Evolutionary conservation across 2,888 invertebrate species (phyloP).

Genomic region (Drosophila neonasuta): DNA sequence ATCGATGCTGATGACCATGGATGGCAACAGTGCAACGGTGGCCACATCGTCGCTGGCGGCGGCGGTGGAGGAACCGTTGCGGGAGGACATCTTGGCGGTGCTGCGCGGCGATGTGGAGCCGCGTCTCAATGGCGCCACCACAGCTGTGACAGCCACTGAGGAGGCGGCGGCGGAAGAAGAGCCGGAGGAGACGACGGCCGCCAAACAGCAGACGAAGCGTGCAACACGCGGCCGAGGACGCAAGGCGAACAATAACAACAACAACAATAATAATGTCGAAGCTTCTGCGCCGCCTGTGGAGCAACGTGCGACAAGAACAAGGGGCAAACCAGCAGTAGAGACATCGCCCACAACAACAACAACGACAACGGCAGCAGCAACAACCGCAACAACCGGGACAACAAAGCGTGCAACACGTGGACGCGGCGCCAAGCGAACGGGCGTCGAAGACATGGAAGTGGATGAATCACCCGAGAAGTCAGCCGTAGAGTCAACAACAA

Average conservation of each 20-base stretch:
- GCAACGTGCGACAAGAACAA: constrained; percentile 44
- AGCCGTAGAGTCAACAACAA: neutral
- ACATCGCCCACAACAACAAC: constrained; percentile 40
- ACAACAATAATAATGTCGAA: constrained; percentile 17
- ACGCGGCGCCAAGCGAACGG: constrained; percentile 38
- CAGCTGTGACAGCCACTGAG: constrained; percentile 13
- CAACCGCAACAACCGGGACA: constrained; percentile 38
- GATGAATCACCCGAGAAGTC: constrained; percentile 48
- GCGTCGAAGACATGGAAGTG: constrained; percentile 48
- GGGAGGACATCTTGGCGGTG: constrained; percentile 79
- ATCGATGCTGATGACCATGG: constrained; percentile 81
- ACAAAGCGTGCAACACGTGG: constrained; percentile 64
- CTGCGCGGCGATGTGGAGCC: constrained; percentile 71
- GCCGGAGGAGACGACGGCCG: neutral
- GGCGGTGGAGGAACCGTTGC: constrained; percentile 43
- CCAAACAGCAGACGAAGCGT: constrained; percentile 54
- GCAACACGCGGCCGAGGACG: constrained; percentile 70
- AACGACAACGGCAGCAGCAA: neutral
- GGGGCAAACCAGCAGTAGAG: constrained; percentile 30
- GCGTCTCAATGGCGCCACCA: constrained; percentile 43
- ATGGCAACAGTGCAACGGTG: constrained; percentile 34
- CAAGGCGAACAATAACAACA: constrained; percentile 30
- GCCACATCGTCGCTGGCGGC: constrained; percentile 2
- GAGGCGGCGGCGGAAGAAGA: constrained; percentile 13
- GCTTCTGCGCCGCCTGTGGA: constrained; percentile 1